These are phyloP conservation scores for Melinaea menophilus DNA, from an alignment of 2,888 invertebrate genomes.

Conservation along the genomic window DNA sequence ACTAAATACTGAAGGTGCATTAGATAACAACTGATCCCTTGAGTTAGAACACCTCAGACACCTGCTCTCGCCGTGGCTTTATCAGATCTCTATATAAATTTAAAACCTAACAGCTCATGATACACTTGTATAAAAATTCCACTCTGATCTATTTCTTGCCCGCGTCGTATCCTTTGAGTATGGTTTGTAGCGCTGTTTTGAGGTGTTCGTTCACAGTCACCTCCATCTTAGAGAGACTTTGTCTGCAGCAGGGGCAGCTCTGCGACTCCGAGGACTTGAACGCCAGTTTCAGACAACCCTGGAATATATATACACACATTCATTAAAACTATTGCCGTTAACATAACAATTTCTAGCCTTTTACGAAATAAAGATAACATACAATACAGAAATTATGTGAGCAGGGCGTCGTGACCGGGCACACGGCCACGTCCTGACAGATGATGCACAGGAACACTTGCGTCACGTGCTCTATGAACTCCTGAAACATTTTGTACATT, in stretches of 20 bases:
- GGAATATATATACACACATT: conserved; percentile 35
- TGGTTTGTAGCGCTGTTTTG: conserved; percentile 69
- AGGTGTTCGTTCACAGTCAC: conserved; percentile 78
- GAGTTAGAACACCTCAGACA: background rate
- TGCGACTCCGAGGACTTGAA: conserved; percentile 79
- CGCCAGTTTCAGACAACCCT: conserved; percentile 82
- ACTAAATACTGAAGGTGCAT: conserved; percentile 1
- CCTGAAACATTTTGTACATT: conserved; percentile 44
- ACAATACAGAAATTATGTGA: conserved; percentile 87
- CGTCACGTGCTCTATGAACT: conserved; percentile 80
- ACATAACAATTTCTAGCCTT: no score
- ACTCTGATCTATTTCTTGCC: conserved; percentile 49
- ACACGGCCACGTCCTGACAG: conserved; percentile 84
- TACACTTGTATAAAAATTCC: background rate
- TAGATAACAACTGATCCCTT: no score
- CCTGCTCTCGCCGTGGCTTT: background rate
- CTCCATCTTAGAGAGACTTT: conserved; percentile 76
- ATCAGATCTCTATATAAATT: no score
- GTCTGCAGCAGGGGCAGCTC: conserved; percentile 84
- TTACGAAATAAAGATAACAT: conserved; percentile 36
- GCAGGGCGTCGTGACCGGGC: conserved; percentile 86
- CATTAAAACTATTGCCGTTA: no score
- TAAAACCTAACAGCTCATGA: background rate
- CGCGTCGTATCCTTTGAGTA: conserved; percentile 84
- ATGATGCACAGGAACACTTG: conserved; percentile 86